Evolutionary conservation across 1,140 invertebrate genomes (phyloP).

Genomic region (Schmidtea mediterranea): DNA sequence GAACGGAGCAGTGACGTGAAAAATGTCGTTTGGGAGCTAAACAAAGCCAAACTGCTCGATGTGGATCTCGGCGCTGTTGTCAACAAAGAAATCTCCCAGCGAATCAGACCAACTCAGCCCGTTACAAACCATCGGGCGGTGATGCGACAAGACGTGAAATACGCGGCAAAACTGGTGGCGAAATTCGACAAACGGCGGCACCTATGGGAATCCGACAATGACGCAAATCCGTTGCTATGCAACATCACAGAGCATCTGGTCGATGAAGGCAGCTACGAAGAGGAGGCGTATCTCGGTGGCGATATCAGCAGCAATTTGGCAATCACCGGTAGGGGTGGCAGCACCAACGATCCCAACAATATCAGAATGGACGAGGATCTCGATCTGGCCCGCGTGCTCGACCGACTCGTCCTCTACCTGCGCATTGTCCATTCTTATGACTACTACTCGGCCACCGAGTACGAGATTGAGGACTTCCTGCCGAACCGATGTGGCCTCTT

Average conservation of each 20-base stretch:
- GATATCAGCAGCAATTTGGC: not conserved
- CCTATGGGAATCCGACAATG: slow-evolving; percentile 36
- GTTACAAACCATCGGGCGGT: slow-evolving; percentile 60
- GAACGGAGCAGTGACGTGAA: slow-evolving; percentile 85
- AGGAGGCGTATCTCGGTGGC: slow-evolving; percentile 63
- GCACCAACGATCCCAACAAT: not conserved
- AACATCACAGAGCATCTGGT: slow-evolving; percentile 94
- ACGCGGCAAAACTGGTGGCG: slow-evolving; percentile 74
- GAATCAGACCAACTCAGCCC: slow-evolving; percentile 68
- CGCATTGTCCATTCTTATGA: slow-evolving; percentile 91
- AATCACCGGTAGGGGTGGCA: too few species aligned
- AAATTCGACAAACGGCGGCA: slow-evolving; percentile 57
- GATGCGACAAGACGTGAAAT: slow-evolving; percentile 62
- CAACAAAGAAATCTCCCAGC: slow-evolving; percentile 54
- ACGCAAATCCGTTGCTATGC: slow-evolving; percentile 62
- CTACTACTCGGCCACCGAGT: slow-evolving; percentile 93
- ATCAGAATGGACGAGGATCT: not conserved
- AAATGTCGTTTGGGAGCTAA: slow-evolving; percentile 94
- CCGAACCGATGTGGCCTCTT: slow-evolving; percentile 92
- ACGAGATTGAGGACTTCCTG: slow-evolving; percentile 98
- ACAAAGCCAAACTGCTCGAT: slow-evolving; percentile 54
- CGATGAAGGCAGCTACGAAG: slow-evolving; percentile 87
- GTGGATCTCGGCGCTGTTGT: slow-evolving; percentile 65
- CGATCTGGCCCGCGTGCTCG: slow-evolving; percentile 32
- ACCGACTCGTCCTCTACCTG: slow-evolving; percentile 62